Evolutionary conservation across 1,140 invertebrate species (phyloP), one percentile per base, ranked within the genome.

Genomic region (Agrilus planipennis): DNA sequence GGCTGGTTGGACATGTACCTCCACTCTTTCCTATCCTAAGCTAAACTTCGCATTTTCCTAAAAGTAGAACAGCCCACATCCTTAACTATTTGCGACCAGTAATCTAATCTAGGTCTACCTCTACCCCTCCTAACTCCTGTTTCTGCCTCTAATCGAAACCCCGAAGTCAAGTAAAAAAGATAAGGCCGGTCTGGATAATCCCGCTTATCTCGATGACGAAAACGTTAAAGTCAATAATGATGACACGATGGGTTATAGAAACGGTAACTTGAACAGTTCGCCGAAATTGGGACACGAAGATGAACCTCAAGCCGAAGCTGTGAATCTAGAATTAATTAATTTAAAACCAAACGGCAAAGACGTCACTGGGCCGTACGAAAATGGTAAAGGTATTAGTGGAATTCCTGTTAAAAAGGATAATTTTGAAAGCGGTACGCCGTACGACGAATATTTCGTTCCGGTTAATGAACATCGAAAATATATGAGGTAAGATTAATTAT

Each of bases 381-480:
- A 59, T 39, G 61, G 59, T 4, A 67, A 68, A 36, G 54, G 53
- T 19, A 47, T 57, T 4, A 57, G 42, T 31, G 52, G 44, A 14
- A 64, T 67, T 28, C 64, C 64, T 2, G 57, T 73, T 36, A 81
- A 81, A 54, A 76, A 74, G 44, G 79, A 82, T 45, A 76, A 77
- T 15, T 73, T 79, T 12, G 79, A 84, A 36, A 75, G 80, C 54
- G 68, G 73, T 16, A 80, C 81, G 61, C 75, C 79, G 14, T 84
- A 84, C 58, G 81, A 85, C 46, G 81, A 85, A 50, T 86, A 85
- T 60, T 86, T 86, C 59, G 81, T 86, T 37, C 81, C 83, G 22
- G 82, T 86, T 27, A 85, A 86, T 58, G 79, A 86, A 51, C 82
- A 84, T 61, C 73, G 76, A 56, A 86, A 86, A 67, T 85, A 77